Evolutionary conservation across 2,797 vertebrate species (phyloP), one percentile per base, ranked within the genome.

Genomic region (Tapera naevia): DNA sequence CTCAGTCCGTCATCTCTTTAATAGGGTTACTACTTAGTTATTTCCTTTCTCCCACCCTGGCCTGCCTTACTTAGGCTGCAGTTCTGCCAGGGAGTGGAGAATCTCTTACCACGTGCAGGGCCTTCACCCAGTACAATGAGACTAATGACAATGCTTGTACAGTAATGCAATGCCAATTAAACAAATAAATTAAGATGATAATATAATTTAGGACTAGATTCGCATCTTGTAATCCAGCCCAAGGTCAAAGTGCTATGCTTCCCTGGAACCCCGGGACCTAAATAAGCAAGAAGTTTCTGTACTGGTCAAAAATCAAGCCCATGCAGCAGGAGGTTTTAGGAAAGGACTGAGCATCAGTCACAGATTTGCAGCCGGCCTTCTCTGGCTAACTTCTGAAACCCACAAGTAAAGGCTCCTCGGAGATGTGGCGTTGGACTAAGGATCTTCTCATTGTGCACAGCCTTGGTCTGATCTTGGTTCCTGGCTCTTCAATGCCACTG

Each of bases 1-100:
- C 95, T 93, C 84, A 51, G 84, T 95, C 93, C 81, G 93, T 93
- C 94, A 91, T 89, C 93, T 91, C 80, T 74, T 89, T 96, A 96
- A 97, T 89, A 95, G 79, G 64, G 86, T 80, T 95, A 83, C 80
- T 95, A 37, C 83, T 88, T 93, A 91, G 46, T 91, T 92, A 96
- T 60, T 96, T 96, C 93, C 95, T 91, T 95, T 96, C 95, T 93
- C 93, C 95, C 61, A 5, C 94, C 94, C 93, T 85, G 79, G 88
- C n/a, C 88, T 85, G 57, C 75, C 93, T 94, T 61, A 79, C 64
- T 94, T 85, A 76, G 83, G 12, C 78, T 90, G 84, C 92, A 95
- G 92, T 95, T 95, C 90, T 76, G 78, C 60, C 78, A 56, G 90
- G 94, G 91, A 90, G 90, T 91, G 93, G 90, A 86, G 53, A 71